Evolutionary conservation across 2,113 vertebrate species (phyloP).

Genomic region (Sakesphorus luctuosus): DNA sequence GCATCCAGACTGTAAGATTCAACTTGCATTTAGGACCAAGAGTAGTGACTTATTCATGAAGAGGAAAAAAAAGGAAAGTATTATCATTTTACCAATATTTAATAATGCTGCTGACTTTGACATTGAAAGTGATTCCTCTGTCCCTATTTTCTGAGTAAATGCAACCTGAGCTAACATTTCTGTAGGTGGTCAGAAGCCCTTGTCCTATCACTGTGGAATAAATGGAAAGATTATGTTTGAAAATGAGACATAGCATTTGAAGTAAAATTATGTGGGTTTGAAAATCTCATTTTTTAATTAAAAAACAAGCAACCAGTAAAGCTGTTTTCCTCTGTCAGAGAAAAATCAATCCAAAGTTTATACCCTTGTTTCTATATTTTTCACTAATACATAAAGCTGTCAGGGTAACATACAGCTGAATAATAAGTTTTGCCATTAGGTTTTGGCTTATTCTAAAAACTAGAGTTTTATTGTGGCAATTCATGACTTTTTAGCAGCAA

Average conservation of each 20-base stretch:
- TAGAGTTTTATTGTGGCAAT: not conserved
- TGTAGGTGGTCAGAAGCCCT: not conserved
- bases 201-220: not conserved
- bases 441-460: not conserved
- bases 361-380: not conserved
- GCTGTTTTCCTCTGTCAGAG: not conserved
- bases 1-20: not conserved
- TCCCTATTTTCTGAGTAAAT: not conserved
- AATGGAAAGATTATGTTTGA: not conserved
- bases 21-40: not conserved
- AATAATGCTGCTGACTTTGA: not conserved
- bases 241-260: not conserved
- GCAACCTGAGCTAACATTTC: not conserved
- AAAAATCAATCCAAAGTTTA: constrained; percentile 28
- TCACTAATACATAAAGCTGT: not conserved
- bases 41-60: not conserved
- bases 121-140: not conserved
- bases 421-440: not conserved
- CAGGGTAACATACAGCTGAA: not conserved
- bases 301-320: constrained; percentile 12
- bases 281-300: constrained; percentile 41
- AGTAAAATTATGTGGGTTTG: not conserved
- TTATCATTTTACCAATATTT: not conserved
- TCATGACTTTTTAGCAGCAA: not conserved
- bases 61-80: not conserved